These are phyloP conservation scores for Polyommatus icarus DNA, from an alignment of 2,888 invertebrate genomes.

Conservation along the genomic window DNA sequence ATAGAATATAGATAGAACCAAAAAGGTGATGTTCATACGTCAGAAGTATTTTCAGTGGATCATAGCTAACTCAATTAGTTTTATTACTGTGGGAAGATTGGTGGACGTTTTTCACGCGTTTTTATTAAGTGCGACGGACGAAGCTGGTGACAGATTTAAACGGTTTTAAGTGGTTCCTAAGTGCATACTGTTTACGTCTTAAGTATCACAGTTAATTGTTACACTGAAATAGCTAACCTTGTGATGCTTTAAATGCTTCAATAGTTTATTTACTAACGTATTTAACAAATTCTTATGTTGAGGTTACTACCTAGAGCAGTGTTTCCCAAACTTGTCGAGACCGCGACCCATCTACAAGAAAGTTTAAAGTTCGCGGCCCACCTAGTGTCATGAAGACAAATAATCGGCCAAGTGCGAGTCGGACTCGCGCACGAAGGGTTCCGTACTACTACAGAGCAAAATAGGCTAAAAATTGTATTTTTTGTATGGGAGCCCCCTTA, in stretches of 20 bases:
- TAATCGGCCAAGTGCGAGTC: too few relatives aligned
- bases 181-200: constrained; percentile 22
- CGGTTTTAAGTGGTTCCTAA: constrained; percentile 19
- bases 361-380: too few relatives aligned
- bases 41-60: background rate
- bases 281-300: background rate
- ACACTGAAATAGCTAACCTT: constrained; percentile 12
- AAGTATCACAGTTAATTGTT: constrained; percentile 16
- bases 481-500: too few relatives aligned
- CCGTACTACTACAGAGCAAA: too few relatives aligned
- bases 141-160: constrained; percentile 25
- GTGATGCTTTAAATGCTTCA: background rate
- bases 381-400: too few relatives aligned
- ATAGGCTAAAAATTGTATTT: too few relatives aligned
- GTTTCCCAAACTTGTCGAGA: too few relatives aligned
- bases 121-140: constrained; percentile 23
- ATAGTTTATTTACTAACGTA: background rate
- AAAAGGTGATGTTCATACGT: background rate
- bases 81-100: constrained; percentile 23
- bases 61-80: constrained; percentile 11
- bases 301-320: background rate
- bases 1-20: too few relatives aligned
- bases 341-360: too few relatives aligned
- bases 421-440: too few relatives aligned
- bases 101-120: constrained; percentile 16